A percentile compares a stretch with the other conserved stretches of the same genome.
Evolutionary conservation across 2,113 vertebrate species (phyloP).

Genomic region (Hassar affinis): DNA sequence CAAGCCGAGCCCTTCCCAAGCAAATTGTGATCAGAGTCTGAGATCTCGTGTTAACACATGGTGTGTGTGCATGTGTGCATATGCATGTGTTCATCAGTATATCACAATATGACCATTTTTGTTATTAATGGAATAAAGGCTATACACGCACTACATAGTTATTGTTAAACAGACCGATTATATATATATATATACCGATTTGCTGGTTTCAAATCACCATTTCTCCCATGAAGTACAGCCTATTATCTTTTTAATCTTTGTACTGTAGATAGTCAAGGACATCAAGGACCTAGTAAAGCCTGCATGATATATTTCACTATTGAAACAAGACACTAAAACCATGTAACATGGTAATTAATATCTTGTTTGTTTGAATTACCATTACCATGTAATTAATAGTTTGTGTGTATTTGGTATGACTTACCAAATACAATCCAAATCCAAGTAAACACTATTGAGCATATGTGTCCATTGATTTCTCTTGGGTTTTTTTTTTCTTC

Average conservation of each 20-base stretch:
- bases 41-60: neutral
- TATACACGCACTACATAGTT: neutral
- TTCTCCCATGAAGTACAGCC: neutral
- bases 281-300: neutral
- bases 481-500: neutral
- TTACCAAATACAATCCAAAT: conserved; percentile 5
- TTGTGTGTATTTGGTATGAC: conserved; percentile 4
- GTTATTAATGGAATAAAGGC: neutral
- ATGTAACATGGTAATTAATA: neutral
- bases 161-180: neutral
- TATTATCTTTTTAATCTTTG: conserved; percentile 30
- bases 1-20: neutral
- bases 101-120: neutral
- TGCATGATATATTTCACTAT: neutral
- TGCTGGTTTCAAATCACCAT: conserved; percentile 25
- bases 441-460: conserved; percentile 11
- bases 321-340: conserved; percentile 10
- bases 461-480: neutral
- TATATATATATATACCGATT: conserved; percentile 6
- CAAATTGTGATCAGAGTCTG: neutral
- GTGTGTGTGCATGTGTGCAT: neutral
- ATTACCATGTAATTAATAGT: neutral
- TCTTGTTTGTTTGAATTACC: neutral
- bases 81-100: neutral
- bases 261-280: conserved; percentile 13